These are phyloP conservation scores for Pithys albifrons DNA, from an alignment of 2,113 vertebrate genomes.

Conservation along the genomic window DNA sequence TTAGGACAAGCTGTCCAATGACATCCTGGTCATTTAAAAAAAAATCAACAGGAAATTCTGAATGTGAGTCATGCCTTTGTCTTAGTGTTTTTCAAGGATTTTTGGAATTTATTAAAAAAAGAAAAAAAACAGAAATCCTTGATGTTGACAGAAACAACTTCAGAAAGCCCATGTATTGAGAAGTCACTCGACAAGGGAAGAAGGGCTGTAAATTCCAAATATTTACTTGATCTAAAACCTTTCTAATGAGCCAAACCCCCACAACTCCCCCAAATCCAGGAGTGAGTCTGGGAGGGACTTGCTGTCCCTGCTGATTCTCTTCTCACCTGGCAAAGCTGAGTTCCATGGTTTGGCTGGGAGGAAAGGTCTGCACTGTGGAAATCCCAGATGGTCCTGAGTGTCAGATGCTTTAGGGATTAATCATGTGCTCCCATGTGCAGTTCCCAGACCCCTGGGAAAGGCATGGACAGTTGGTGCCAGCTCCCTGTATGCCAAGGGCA, in stretches of 20 bases:
- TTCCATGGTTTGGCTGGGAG: not conserved
- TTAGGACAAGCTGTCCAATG: constrained; percentile 40
- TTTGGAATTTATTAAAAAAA: constrained; percentile 43
- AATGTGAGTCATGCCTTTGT: constrained; percentile 61
- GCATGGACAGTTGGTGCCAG: not conserved
- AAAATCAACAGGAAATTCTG: constrained; percentile 56
- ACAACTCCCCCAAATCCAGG: not conserved
- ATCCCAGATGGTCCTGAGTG: not conserved
- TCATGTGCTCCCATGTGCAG: constrained; percentile 1
- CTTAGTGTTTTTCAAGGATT: constrained; percentile 57
- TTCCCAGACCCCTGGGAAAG: not conserved
- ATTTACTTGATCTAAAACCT: not conserved
- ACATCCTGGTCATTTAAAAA: constrained; percentile 37
- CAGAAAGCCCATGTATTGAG: not conserved
- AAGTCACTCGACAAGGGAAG: not conserved
- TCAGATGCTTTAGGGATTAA: not conserved
- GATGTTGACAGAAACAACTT: not conserved
- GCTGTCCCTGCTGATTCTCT: not conserved
- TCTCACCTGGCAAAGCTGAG: not conserved
- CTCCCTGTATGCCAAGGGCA: not conserved
- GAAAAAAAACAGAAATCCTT: constrained; percentile 28
- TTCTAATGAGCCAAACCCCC: not conserved
- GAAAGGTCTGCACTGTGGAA: not conserved
- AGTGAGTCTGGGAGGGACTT: not conserved
- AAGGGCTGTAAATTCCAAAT: not conserved